These are phyloP conservation scores for Lophochroa leadbeateri DNA, from an alignment of 2,113 vertebrate genomes.

Conservation along the genomic window DNA sequence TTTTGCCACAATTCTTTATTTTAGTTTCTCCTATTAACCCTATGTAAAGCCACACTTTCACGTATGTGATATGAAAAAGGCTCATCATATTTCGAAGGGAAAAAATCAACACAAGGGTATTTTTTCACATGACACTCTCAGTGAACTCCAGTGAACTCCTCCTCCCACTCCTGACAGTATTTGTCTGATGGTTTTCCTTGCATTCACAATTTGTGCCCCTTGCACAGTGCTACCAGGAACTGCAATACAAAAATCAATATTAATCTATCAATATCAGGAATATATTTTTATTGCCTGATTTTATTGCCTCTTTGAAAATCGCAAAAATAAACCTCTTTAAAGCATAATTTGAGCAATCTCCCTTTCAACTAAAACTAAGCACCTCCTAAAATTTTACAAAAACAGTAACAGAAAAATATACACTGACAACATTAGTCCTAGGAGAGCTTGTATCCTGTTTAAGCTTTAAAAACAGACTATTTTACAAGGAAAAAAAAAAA, in stretches of 20 bases:
- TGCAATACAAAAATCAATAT: constrained; percentile 25
- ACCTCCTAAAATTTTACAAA: background rate
- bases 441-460: background rate
- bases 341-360: background rate
- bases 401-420: background rate
- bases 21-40: background rate
- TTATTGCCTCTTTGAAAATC: background rate
- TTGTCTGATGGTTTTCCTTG: background rate
- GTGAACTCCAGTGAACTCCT: constrained; percentile 42
- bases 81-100: background rate
- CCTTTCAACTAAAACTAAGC: background rate
- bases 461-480: background rate
- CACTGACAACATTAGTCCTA: background rate
- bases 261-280: background rate
- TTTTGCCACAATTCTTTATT: background rate
- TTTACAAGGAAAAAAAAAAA: background rate
- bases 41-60: background rate
- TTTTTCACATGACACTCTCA: constrained; percentile 31
- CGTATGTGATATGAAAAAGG: background rate
- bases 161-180: background rate
- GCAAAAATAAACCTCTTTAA: background rate
- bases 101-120: background rate
- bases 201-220: background rate
- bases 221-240: background rate
- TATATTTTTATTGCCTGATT: background rate